A percentile compares a stretch with the other conserved stretches of the same genome.
Conservation (phyloP, 2,888 invertebrate species). For the Uropetala carovei region DNA sequence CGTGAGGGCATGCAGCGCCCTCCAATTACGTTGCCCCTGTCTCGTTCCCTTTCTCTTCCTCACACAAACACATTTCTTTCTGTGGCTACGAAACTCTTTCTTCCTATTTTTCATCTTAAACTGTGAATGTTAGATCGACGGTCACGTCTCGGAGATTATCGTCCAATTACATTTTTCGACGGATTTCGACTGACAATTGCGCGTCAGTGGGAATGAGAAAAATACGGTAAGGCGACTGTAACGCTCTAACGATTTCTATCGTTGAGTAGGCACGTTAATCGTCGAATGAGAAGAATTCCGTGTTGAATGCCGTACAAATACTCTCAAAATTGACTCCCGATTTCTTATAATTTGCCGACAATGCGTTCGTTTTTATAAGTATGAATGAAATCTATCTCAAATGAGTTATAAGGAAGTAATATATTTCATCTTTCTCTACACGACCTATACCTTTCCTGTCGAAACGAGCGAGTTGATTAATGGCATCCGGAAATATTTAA, state of each 20-base stretch:
- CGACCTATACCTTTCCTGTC: background rate
- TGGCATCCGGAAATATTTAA: background rate
- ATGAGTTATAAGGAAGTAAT: background rate
- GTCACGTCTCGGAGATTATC: background rate
- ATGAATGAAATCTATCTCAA: background rate
- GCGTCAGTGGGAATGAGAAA: background rate
- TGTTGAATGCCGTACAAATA: background rate
- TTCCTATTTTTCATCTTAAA: background rate
- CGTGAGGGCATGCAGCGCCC: constrained; percentile 53
- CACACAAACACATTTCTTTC: background rate
- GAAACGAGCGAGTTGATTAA: background rate
- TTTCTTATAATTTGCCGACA: background rate
- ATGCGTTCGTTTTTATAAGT: constrained; percentile 9
- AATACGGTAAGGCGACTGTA: background rate
- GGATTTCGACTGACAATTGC: constrained; percentile 34
- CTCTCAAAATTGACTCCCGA: background rate
- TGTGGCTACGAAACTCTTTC: constrained; percentile 25
- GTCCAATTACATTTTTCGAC: constrained; percentile 35
- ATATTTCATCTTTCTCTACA: background rate
- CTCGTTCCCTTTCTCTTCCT: background rate
- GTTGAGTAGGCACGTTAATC: background rate
- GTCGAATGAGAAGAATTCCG: background rate
- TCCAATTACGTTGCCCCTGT: constrained; percentile 45
- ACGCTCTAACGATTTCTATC: background rate
- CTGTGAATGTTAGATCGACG: constrained; percentile 41